Evolutionary conservation across 2,797 vertebrate species (phyloP).

Genomic region (Notoglanidium macrostoma): DNA sequence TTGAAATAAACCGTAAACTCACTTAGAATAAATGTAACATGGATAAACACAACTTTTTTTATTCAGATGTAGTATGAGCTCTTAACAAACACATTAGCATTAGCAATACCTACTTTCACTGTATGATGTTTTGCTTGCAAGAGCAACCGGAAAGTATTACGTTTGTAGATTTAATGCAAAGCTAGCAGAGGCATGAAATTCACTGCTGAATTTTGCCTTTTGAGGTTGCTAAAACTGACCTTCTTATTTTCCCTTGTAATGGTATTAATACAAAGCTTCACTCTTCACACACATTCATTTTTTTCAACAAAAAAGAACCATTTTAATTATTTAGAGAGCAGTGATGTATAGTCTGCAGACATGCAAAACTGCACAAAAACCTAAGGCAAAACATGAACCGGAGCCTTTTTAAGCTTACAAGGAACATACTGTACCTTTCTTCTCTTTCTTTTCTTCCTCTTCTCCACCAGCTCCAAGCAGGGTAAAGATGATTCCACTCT

Average conservation of each 20-base stretch:
- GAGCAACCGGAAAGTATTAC: not conserved
- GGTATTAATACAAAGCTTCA: not conserved
- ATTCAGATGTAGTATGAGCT: not conserved
- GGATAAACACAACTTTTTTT: not conserved
- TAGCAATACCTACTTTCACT: not conserved
- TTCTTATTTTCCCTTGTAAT: not conserved
- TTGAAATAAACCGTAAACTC: not conserved
- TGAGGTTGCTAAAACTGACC: not conserved
- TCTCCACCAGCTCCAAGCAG: constrained; percentile 88
- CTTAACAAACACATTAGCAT: not conserved
- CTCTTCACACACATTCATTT: not conserved
- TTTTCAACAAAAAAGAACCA: not conserved
- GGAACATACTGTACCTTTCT: constrained; percentile 83
- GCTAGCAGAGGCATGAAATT: not conserved
- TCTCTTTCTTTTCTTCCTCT: constrained; percentile 97
- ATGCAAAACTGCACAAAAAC: not conserved
- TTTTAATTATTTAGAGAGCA: not conserved
- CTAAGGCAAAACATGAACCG: not conserved
- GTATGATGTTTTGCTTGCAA: not conserved
- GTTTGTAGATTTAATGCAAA: not conserved
- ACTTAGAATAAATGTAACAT: not conserved
- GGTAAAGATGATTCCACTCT: constrained; percentile 98
- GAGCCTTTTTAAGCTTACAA: not conserved
- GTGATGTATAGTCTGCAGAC: not conserved
- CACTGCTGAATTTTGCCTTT: not conserved